Conservation (phyloP, 1,140 invertebrate genomes). For the Danaus melanippus region DNA sequence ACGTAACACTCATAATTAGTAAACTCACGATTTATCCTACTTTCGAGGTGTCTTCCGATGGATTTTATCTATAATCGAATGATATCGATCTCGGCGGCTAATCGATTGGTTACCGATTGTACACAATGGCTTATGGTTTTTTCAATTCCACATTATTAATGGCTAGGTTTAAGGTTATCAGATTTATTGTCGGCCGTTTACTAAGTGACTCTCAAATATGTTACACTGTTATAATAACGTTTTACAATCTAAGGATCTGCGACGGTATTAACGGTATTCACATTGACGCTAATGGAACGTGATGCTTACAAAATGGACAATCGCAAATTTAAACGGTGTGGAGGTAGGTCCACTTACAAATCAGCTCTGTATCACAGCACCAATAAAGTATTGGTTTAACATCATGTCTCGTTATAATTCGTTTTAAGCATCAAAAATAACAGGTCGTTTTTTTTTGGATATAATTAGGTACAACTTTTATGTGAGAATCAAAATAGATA, state of each 20-base stretch:
- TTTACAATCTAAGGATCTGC: too few relatives aligned
- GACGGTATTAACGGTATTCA: constrained; percentile 1
- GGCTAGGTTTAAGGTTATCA: constrained; percentile 18
- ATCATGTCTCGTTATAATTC: too few relatives aligned
- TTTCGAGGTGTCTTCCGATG: constrained; percentile 46
- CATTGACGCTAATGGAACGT: constrained; percentile 7
- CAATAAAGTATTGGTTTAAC: too few relatives aligned
- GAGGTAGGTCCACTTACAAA: too few relatives aligned
- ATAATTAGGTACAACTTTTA: too few relatives aligned
- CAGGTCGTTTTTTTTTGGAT: too few relatives aligned
- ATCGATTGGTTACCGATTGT: constrained; percentile 34
- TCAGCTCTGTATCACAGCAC: constrained; percentile 4
- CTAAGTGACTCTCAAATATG: constrained; percentile 9
- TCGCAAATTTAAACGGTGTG: constrained; percentile 1
- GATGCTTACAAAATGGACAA: constrained; percentile 2
- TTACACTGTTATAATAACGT: constrained; percentile 2
- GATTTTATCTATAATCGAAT: constrained; percentile 41
- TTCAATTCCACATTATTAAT: constrained; percentile 20
- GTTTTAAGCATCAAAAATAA: too few relatives aligned
- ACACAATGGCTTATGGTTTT: constrained; percentile 32
- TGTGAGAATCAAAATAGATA: too few relatives aligned
- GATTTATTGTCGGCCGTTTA: constrained; percentile 15
- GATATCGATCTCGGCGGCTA: constrained; percentile 46
- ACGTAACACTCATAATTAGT: constrained; percentile 58
- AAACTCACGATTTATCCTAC: constrained; percentile 55